phyloP scores from a whole-genome alignment of 1,140 invertebrate genomes.

The Dufourea novaeangliae region DNA sequence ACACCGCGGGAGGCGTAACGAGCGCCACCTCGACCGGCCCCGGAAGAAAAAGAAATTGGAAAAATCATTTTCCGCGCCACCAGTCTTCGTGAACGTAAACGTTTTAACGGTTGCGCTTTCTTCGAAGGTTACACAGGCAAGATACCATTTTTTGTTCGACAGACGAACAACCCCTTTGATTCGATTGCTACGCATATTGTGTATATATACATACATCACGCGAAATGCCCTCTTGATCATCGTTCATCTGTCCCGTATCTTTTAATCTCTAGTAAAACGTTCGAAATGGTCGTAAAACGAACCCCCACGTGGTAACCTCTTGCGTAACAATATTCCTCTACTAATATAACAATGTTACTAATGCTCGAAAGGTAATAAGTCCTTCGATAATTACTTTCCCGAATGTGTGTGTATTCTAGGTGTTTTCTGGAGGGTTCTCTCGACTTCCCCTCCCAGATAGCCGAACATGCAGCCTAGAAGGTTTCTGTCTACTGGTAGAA shows the following conservation, averaged over 20 bases:
- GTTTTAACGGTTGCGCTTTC: background rate
- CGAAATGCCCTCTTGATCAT: slow-evolving; percentile 16
- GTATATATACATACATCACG: slow-evolving; percentile 14
- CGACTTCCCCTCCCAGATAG: slow-evolving; percentile 22
- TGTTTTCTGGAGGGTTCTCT: slow-evolving; percentile 35
- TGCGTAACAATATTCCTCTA: slow-evolving; percentile 39
- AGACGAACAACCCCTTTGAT: background rate
- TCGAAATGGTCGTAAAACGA: slow-evolving; percentile 57
- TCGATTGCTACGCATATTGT: background rate
- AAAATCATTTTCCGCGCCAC: background rate
- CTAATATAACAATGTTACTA: slow-evolving; percentile 35
- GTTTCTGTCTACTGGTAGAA: too few species aligned
- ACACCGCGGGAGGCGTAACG: too few species aligned
- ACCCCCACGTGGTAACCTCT: slow-evolving; percentile 15
- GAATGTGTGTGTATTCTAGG: slow-evolving; percentile 44
- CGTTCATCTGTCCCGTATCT: slow-evolving; percentile 13
- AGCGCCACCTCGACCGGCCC: too few species aligned
- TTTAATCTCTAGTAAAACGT: slow-evolving; percentile 47
- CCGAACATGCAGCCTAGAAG: background rate
- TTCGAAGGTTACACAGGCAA: background rate
- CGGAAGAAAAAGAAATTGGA: slow-evolving; percentile 27
- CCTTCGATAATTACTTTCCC: slow-evolving; percentile 24
- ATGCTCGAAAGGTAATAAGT: slow-evolving; percentile 24
- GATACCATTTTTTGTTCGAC: background rate
- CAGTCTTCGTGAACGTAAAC: slow-evolving; percentile 26